phyloP scores from a whole-genome alignment of 2,797 vertebrate species.

The Ptychobarbus kaznakovi region DNA sequence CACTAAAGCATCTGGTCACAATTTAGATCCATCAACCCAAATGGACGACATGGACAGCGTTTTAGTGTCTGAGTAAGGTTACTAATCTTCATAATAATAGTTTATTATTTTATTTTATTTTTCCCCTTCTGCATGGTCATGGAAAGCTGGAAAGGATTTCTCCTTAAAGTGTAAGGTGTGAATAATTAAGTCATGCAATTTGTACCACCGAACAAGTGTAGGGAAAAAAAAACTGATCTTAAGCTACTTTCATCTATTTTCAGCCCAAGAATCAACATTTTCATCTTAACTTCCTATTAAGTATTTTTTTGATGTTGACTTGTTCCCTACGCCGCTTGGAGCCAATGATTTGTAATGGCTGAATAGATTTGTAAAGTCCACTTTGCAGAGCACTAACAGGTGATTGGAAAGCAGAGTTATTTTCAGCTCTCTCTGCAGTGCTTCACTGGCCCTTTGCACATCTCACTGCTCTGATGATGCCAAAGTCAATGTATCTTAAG shows the following conservation, averaged over 20 bases:
- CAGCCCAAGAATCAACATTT: neutral
- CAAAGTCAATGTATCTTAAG: constrained; percentile 60
- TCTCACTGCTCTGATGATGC: constrained; percentile 53
- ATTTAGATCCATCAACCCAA: neutral
- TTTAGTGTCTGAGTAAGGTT: neutral
- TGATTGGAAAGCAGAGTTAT: constrained; percentile 21
- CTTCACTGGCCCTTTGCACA: constrained; percentile 27
- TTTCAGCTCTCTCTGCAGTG: constrained; percentile 40
- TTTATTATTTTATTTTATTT: too few species aligned
- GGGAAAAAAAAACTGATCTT: neutral
- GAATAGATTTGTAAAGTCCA: constrained; percentile 4
- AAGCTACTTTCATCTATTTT: neutral
- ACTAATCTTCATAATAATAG: too few species aligned
- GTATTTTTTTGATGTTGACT: neutral
- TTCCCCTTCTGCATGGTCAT: neutral
- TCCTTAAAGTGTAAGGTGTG: neutral
- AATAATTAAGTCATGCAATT: neutral
- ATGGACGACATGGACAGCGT: neutral
- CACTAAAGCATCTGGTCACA: neutral
- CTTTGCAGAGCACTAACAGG: neutral
- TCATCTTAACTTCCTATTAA: neutral
- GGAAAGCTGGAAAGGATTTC: neutral
- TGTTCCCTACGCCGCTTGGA: neutral
- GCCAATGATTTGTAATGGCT: neutral
- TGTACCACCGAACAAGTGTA: neutral